Conservation (phyloP, 1,140 invertebrate species). For the Brachionus angularis region DNA sequence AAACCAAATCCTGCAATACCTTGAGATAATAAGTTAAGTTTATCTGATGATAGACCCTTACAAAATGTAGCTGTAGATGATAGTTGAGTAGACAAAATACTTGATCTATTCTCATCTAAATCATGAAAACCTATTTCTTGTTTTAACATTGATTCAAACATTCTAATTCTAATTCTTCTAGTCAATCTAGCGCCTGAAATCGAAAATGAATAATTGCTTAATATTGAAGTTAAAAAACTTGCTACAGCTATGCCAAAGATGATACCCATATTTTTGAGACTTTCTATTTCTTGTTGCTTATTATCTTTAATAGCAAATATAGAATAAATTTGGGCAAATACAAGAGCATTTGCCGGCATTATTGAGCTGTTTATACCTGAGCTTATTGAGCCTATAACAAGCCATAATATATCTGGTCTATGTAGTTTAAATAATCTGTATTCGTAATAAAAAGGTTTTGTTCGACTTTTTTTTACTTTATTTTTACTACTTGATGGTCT, state of each 20-base stretch:
- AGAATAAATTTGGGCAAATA: constrained; percentile 11
- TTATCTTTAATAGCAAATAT: background rate
- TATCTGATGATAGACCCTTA: constrained; percentile 59
- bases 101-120: constrained; percentile 60
- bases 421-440: background rate
- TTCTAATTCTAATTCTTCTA: constrained; percentile 67
- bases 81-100: constrained; percentile 60
- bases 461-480: background rate
- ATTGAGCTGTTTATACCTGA: background rate
- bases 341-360: background rate
- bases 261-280: constrained; percentile 4
- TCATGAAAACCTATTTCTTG: constrained; percentile 62
- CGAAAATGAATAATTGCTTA: background rate
- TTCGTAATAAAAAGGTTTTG: constrained; percentile 9
- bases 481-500: background rate
- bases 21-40: constrained; percentile 57
- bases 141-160: constrained; percentile 66
- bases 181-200: constrained; percentile 63
- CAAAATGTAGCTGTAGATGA: constrained; percentile 61
- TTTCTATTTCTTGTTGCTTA: background rate
- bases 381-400: background rate
- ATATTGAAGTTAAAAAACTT: background rate
- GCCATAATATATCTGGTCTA: background rate
- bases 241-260: background rate
- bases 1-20: constrained; percentile 63